Base-by-base conservation (phyloP, 1,140 invertebrate genomes). In the Nephila pilipes region DNA sequence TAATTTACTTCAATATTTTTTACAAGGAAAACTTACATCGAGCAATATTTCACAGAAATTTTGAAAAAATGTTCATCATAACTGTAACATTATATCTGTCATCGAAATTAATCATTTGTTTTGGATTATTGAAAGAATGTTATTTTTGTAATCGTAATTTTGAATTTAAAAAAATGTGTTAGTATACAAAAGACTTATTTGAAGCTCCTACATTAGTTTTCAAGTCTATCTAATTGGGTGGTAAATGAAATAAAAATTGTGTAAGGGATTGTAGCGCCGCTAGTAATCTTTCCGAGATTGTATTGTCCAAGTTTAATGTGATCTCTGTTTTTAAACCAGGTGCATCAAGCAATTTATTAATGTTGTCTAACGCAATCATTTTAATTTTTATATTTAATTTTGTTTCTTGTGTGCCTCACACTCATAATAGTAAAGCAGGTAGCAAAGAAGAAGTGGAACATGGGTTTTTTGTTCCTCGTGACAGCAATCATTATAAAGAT, bases 401-500 rank as follows among this genome's bases (percentile, higher is more conserved):
- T 87, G 63, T 60, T 58, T 22, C 10, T 10, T 79, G 83, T 79
- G 91, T 54, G n/a, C 85, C 91, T 58, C 91, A 92, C 58, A 75
- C 81, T 20, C 85, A 93, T 80, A 92, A 85, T n/a, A 60, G 18
- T 2, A 85, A 85, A 92, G 2, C 20, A 0, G 83, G 83, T 29
- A 10, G 8, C 20, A 88, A 87, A 87, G 91, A 93, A 80, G 58
- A 8, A 16, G 54, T 87, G 55, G 91, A 93, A 60, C 63, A 93
- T 87, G 69, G 65, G 20, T 38, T 38, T 16, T 87, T 32, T 83
- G 38, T 83, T 92, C 46, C 91, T 36, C 83, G 91, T 63, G 83
- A 80, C n/a, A 93, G 22, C 22, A n/a, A 58, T n/a, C 91, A 93
- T 80, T 93, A 38, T 80, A 93, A 93, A 93, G 69, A 87, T 14